These are phyloP conservation scores for Ennomos quercinarius DNA, from an alignment of 2,888 invertebrate genomes.

Conservation along the genomic window DNA sequence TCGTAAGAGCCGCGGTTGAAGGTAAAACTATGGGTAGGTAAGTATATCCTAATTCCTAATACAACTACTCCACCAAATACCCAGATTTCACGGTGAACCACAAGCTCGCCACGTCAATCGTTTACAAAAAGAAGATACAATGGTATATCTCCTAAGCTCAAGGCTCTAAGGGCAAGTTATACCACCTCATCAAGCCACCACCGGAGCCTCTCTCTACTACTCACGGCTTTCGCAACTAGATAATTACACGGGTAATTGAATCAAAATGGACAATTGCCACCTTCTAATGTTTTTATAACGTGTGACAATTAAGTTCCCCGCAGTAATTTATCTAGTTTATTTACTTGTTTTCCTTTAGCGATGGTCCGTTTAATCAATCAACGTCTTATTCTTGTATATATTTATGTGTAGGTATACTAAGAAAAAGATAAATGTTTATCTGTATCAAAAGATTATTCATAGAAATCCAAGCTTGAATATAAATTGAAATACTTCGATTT, in stretches of 20 bases:
- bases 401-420: too few relatives aligned
- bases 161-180: constrained; percentile 5
- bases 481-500: too few relatives aligned
- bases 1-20: too few relatives aligned
- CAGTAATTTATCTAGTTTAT: constrained; percentile 3
- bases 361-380: constrained; percentile 3
- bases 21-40: too few relatives aligned
- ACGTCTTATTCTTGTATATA: neutral
- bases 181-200: constrained; percentile 19
- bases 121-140: too few relatives aligned
- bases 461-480: neutral
- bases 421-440: constrained; percentile 2
- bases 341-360: constrained; percentile 6
- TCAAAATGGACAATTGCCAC: constrained; percentile 43
- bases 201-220: constrained; percentile 28
- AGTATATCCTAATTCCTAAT: too few relatives aligned
- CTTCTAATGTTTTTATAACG: constrained; percentile 39
- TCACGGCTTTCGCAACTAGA: constrained; percentile 36
- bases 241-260: constrained; percentile 42
- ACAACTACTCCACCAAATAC: too few relatives aligned
- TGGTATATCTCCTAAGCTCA: too few relatives aligned
- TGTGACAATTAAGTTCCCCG: constrained; percentile 21
- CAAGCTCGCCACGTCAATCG: too few relatives aligned
- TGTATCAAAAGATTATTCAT: neutral
- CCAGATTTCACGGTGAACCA: too few relatives aligned